Base-by-base conservation (phyloP, 2,797 vertebrate species). In the Pterois miles region DNA sequence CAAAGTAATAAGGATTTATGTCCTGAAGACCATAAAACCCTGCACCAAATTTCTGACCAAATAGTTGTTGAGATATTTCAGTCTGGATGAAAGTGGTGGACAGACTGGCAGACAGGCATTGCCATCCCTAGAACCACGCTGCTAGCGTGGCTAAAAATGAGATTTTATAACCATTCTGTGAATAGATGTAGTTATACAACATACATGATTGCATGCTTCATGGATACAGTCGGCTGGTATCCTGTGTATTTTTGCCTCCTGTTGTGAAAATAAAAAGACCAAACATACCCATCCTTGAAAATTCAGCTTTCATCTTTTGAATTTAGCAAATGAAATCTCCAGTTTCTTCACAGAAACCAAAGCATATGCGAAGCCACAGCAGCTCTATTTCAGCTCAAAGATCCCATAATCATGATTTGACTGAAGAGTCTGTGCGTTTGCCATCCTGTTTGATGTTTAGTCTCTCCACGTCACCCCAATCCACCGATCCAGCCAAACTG, bases 361-460 rank as follows among this genome's bases (percentile, higher is more conserved):
- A 78, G 63, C 74, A 43, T 74, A 73, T 68, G 58, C 50, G 60
- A 16, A 4, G 31, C 67, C 71, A 70, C 52, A 70, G 54, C 65
- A 46, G 38, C 71, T 82, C 72, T 81, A 70, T 85, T 91, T 86
- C 52, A 66, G 27, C 56, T 74, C 31, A 64, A 27, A 58, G 48
- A 54, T 76, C 52, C 53, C 67, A 67, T 73, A 68, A 82, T 90
- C 65, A 80, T 59, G 75, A 69, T 74, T 80, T 83, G 66, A 50
- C 71, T 34, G 14, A 50, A 79, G 33, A 25, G 57, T 31, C 52
- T 7, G 46, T 83, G 50, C 82, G 48, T 70, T 80, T 83, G 68
- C 74, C 81, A 71, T 71, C 18, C 22, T 58, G 68, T 81, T 82
- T 64, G 67, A 76, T 77, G 76, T 74, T 69, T 48, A 11, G n/a